These are phyloP conservation scores for Eospalax fontanierii DNA, from an alignment of 2,797 vertebrate genomes.

Conservation along the genomic window DNA sequence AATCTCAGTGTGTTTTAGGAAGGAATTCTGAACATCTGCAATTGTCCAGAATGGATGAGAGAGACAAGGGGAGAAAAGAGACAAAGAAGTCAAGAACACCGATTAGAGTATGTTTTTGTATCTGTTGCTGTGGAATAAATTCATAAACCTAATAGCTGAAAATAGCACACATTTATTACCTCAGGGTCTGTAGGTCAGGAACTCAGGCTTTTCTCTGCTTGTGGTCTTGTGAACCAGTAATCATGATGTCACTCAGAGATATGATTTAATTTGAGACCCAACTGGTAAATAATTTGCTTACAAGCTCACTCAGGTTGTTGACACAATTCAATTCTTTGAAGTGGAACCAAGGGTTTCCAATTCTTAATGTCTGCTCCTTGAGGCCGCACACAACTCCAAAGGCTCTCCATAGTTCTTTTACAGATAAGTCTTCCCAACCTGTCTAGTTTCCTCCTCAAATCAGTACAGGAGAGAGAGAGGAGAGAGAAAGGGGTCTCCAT, in stretches of 20 bases:
- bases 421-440: neutral
- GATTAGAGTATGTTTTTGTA: neutral
- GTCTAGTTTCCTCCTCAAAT: neutral
- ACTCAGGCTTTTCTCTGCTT: neutral
- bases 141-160: neutral
- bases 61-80: neutral
- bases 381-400: neutral
- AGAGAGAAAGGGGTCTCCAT: neutral
- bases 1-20: neutral
- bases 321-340: constrained; percentile 12
- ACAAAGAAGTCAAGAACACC: neutral
- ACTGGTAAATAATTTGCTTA: neutral
- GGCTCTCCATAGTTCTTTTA: neutral
- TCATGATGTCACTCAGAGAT: neutral
- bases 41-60: neutral
- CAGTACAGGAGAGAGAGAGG: neutral
- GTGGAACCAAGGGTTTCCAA: neutral
- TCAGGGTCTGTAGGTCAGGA: neutral
- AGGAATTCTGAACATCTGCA: constrained; percentile 1
- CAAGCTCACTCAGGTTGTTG: neutral
- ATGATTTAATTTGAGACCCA: neutral
- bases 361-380: neutral
- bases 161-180: neutral
- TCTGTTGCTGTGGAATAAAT: neutral
- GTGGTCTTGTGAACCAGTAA: neutral